Evolutionary conservation across 2,888 invertebrate genomes (phyloP).

Genomic region (Phyllotreta striolata): DNA sequence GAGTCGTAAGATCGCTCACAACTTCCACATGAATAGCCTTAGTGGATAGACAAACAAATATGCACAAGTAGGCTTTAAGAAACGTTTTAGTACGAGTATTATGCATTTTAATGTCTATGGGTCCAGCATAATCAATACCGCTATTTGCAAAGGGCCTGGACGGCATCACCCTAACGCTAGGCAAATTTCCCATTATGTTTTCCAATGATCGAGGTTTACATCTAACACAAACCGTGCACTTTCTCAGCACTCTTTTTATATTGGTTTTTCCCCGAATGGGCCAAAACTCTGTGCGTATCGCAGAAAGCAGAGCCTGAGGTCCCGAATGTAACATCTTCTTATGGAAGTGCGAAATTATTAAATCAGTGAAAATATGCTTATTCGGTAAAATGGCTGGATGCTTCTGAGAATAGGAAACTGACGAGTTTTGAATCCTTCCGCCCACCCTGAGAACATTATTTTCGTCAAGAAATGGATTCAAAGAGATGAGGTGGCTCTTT

Average conservation of each 20-base stretch:
- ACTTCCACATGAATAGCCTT: constrained; percentile 45
- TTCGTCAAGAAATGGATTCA: background rate
- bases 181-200: constrained; percentile 30
- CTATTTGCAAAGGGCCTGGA: constrained; percentile 13
- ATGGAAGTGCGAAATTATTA: background rate
- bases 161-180: constrained; percentile 8
- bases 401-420: background rate
- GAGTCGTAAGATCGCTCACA: constrained; percentile 42
- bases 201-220: constrained; percentile 13
- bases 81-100: too few relatives aligned
- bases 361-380: background rate
- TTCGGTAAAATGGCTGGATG: constrained; percentile 3
- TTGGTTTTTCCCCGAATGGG: constrained; percentile 21
- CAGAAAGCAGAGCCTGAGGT: constrained; percentile 19
- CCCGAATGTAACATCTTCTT: background rate
- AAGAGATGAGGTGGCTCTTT: too few relatives aligned
- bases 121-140: constrained; percentile 32
- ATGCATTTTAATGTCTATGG: constrained; percentile 1
- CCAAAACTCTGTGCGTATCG: constrained; percentile 21
- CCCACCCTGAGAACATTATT: background rate
- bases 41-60: background rate
- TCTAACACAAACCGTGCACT: constrained; percentile 25
- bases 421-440: background rate
- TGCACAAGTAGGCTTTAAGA: background rate
- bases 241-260: constrained; percentile 3